Evolutionary conservation across 2,888 invertebrate genomes (phyloP).

Genomic region (Pharmacophagus antenor): DNA sequence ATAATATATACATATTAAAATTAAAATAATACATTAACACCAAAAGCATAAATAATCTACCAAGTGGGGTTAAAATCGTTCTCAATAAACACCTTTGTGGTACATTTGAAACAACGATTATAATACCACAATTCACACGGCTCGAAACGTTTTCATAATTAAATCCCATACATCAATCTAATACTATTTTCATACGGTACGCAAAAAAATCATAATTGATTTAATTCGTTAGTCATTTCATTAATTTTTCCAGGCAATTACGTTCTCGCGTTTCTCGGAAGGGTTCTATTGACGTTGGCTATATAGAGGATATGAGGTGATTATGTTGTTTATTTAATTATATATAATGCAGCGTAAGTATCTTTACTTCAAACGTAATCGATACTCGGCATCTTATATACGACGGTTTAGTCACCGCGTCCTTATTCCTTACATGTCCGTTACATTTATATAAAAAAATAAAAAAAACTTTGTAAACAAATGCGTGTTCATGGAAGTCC

Average conservation of each 20-base stretch:
- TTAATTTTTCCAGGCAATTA: slow-evolving; percentile 20
- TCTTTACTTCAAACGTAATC: slow-evolving; percentile 1
- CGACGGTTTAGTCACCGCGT: not conserved
- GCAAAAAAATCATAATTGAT: slow-evolving; percentile 17
- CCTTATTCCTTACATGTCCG: not conserved
- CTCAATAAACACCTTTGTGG: not conserved
- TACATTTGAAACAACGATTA: not conserved
- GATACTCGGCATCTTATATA: not conserved
- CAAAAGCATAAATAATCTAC: too few relatives aligned
- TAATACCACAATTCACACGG: not conserved
- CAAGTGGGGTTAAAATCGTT: not conserved
- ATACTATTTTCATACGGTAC: slow-evolving; percentile 5
- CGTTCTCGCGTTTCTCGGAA: slow-evolving; percentile 16
- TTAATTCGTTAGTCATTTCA: slow-evolving; percentile 21
- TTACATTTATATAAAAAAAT: too few relatives aligned
- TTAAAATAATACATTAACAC: too few relatives aligned
- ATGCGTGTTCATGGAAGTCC: too few relatives aligned
- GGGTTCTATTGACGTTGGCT: slow-evolving; percentile 15
- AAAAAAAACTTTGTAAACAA: too few relatives aligned
- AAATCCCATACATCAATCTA: slow-evolving; percentile 4
- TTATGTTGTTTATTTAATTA: slow-evolving; percentile 27
- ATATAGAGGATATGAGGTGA: slow-evolving; percentile 24
- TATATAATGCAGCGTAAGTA: slow-evolving; percentile 5
- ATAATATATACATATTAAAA: too few relatives aligned
- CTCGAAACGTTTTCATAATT: slow-evolving; percentile 14